Evolutionary conservation across 2,888 invertebrate genomes (phyloP), one percentile per base, ranked within the genome.

Genomic region (Hyalella azteca): DNA sequence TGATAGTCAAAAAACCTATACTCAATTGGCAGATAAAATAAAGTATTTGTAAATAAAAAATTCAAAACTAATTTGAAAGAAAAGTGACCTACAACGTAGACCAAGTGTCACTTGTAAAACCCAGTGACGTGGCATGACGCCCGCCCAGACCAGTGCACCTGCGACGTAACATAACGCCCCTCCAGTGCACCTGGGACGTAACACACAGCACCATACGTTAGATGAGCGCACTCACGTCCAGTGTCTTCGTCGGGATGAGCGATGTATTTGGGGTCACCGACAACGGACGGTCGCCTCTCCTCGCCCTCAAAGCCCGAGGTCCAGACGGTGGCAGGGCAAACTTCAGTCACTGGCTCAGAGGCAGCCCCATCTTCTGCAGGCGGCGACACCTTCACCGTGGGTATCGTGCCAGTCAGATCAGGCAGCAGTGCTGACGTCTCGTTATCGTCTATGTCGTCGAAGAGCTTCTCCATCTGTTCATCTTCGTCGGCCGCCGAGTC

Each of bases 401-500:
- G 75, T 15, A 5, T 45, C 22, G 45, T 39, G 22, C 29, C 19
- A 0, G 75, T n/a, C 40, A 45, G 45, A 45, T 39, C 41, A 22
- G 40, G 75, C 22, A 66, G 29, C 36, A 66, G 75, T 4, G 41
- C 40, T 7, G 11, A 15, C 45, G 40, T 45, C 45, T 75, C 75
- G 1, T 5, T 29, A 5, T 22, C n/a, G 22, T 75, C 75, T 0
- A 26, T 41, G 41, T 45, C 75, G 22, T 75, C 75, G 5, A 75
- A 75, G 0, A 75, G 26, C 75, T 75, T 75, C 41, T 75, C 75
- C 75, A 75, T 75, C 75, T 75, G 75, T 39, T 75, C 75, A 11
- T 75, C 75, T 75, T 75, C 75, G 45, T 75, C 75, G n/a, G 29
- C 75, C n/a, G 36, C n/a, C 22, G 75, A 66, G 66, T 66, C 66